These are phyloP conservation scores for Pararge aegeria DNA, from an alignment of 1,140 invertebrate species.

Conservation along the genomic window DNA sequence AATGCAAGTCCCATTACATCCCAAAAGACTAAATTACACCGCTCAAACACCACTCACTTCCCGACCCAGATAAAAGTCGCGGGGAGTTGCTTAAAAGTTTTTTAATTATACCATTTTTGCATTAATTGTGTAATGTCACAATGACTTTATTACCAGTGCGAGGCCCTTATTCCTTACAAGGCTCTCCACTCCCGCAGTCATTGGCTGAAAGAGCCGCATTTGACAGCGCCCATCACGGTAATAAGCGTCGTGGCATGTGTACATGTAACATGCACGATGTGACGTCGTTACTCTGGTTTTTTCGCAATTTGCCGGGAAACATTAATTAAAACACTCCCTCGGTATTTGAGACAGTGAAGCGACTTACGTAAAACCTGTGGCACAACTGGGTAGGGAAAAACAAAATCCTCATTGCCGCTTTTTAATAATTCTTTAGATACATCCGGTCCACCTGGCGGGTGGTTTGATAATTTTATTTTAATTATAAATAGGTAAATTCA, in stretches of 20 bases:
- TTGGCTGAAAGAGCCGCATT: conserved; percentile 55
- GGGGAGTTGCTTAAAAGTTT: conserved; percentile 4
- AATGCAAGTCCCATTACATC: background rate
- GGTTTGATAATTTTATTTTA: too few species aligned
- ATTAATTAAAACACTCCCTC: conserved; percentile 73
- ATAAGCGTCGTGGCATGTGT: conserved; percentile 58
- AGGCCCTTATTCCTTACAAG: conserved; percentile 47
- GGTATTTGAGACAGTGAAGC: conserved; percentile 65
- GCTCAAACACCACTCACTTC: conserved; percentile 1
- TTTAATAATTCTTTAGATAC: too few species aligned
- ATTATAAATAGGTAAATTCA: too few species aligned
- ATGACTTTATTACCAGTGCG: conserved; percentile 21
- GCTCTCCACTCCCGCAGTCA: conserved; percentile 56
- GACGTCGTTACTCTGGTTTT: conserved; percentile 68
- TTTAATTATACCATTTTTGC: conserved; percentile 13
- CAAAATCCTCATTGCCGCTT: too few species aligned
- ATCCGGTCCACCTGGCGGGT: too few species aligned
- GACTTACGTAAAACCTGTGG: conserved; percentile 40
- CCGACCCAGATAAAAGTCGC: conserved; percentile 1
- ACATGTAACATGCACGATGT: conserved; percentile 47
- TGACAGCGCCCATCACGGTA: conserved; percentile 53
- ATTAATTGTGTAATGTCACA: conserved; percentile 14
- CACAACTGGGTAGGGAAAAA: conserved; percentile 30
- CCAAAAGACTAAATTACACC: conserved; percentile 5
- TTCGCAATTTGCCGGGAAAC: conserved; percentile 66